phyloP scores from a whole-genome alignment of 1,140 invertebrate genomes.

The Zaprionus tsacasi region DNA sequence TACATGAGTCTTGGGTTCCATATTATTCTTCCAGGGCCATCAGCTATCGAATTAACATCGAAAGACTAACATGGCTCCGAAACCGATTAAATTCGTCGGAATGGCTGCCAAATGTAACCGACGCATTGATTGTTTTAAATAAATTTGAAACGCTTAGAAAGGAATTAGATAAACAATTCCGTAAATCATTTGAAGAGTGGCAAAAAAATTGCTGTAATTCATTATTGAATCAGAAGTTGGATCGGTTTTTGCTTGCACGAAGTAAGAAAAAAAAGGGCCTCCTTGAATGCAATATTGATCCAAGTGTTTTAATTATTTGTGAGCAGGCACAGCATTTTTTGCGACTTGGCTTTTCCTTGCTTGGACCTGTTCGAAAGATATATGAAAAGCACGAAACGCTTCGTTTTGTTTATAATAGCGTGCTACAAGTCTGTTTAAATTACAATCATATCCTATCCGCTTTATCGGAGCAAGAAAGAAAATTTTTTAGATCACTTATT shows the following conservation, averaged over 20 bases:
- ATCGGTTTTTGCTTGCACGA: conserved; percentile 89
- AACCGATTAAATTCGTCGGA: conserved; percentile 61
- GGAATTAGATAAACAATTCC: conserved; percentile 56
- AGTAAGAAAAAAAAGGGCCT: conserved; percentile 87
- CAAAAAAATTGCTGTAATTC: conserved; percentile 85
- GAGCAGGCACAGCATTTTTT: conserved; percentile 84
- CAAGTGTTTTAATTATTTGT: conserved; percentile 67
- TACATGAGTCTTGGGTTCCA: conserved; percentile 88
- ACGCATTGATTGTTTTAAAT: conserved; percentile 36
- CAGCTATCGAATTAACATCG: conserved; percentile 55
- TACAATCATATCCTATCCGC: conserved; percentile 92
- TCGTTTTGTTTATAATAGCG: conserved; percentile 89
- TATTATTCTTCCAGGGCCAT: conserved; percentile 87
- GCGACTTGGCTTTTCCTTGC: conserved; percentile 85
- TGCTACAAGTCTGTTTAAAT: conserved; percentile 90
- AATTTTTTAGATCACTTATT: conserved; percentile 86
- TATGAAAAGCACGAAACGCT: conserved; percentile 88
- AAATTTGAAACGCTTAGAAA: conserved; percentile 55
- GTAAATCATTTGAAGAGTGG: conserved; percentile 86
- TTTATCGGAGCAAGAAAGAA: conserved; percentile 86
- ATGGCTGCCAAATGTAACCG: conserved; percentile 63
- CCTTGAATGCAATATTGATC: conserved; percentile 91
- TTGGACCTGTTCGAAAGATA: conserved; percentile 85
- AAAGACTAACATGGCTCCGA: conserved; percentile 59
- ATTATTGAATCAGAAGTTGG: conserved; percentile 87